These are phyloP conservation scores for Psittacula echo DNA, from an alignment of 2,797 vertebrate species.

Conservation along the genomic window DNA sequence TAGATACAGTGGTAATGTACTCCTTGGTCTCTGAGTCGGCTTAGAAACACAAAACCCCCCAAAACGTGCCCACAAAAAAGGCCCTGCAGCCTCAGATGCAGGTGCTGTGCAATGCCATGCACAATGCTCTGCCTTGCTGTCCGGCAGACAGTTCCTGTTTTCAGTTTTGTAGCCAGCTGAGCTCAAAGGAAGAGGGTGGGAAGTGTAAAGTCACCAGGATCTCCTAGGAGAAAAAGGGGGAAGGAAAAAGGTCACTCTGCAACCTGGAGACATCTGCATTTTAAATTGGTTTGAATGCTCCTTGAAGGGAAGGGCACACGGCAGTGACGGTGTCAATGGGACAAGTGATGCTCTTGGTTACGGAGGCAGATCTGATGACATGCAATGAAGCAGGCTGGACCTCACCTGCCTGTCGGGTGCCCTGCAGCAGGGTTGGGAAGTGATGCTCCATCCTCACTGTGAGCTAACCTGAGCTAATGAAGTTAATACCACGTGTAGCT, in stretches of 20 bases:
- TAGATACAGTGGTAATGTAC: neutral
- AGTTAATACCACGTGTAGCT: neutral
- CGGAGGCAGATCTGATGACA: neutral
- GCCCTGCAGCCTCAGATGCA: neutral
- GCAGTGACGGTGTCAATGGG: neutral
- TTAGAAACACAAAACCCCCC: neutral
- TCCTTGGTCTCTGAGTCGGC: neutral
- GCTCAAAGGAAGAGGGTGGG: neutral
- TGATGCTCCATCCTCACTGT: fast-evolving
- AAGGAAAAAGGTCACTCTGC: neutral
- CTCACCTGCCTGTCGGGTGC: neutral
- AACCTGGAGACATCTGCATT: neutral
- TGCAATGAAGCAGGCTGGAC: neutral
- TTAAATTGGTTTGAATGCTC: neutral
- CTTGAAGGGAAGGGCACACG: neutral
- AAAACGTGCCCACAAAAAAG: neutral
- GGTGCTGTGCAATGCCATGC: neutral
- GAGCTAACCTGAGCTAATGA: neutral
- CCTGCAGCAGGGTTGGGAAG: neutral
- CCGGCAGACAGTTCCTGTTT: neutral
- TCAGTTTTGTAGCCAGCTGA: neutral
- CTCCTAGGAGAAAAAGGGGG: neutral
- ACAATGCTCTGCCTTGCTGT: neutral
- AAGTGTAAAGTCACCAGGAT: neutral
- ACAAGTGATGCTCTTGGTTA: neutral